Percentiles rank a stretch among this genome's conserved stretches.
Evolutionary conservation across 2,888 invertebrate species (phyloP).

Genomic region (Eremobia ochroleuca): DNA sequence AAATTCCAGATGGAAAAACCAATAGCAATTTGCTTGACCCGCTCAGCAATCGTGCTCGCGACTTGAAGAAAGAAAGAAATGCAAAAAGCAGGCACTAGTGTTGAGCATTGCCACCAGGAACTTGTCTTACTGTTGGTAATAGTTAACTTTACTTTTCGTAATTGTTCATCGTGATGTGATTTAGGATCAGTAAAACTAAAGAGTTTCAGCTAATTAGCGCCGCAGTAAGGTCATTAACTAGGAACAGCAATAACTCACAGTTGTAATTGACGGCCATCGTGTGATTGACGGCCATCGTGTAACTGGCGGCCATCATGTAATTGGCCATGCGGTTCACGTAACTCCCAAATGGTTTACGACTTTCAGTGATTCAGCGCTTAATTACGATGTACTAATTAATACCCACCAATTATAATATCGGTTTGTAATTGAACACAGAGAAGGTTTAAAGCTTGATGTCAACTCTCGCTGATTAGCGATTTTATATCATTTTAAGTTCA

Average conservation of each 20-base stretch:
- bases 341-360: slow-evolving; percentile 22
- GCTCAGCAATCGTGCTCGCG: too few species aligned
- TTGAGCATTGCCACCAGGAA: too few species aligned
- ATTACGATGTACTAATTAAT: slow-evolving; percentile 11
- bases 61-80: too few species aligned
- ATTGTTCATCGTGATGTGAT: not conserved
- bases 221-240: slow-evolving; percentile 17
- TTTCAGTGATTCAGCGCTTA: slow-evolving; percentile 2
- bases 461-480: not conserved
- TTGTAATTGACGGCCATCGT: slow-evolving; percentile 30
- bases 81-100: too few species aligned
- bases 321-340: slow-evolving; percentile 25
- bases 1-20: too few species aligned
- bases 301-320: slow-evolving; percentile 22
- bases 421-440: not conserved
- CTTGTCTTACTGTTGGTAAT: not conserved
- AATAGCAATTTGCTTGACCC: too few species aligned
- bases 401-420: not conserved
- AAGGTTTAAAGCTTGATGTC: not conserved
- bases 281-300: too few species aligned
- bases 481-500: not conserved
- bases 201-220: not conserved
- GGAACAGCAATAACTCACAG: slow-evolving; percentile 18
- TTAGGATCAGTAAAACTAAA: not conserved
- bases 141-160: not conserved